Conservation (phyloP, 92 coral and sea anemone genomes). For the Anthopleura xanthogrammica region DNA sequence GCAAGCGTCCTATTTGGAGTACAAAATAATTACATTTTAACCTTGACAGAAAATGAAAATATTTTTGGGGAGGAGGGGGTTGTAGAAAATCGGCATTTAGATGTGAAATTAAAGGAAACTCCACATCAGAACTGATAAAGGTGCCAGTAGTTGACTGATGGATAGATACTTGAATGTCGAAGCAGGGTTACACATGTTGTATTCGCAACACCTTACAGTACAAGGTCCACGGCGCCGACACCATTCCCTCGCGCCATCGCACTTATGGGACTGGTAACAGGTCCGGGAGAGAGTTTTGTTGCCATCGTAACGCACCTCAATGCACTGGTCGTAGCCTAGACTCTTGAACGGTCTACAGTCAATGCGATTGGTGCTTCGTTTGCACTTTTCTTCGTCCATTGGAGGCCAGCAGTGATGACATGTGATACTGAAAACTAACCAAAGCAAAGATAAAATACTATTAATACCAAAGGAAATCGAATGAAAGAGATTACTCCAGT, state of each 20-base stretch:
- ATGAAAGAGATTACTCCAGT: too few species aligned
- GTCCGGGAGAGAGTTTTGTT: conserved; percentile 31
- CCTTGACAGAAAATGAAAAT: too few species aligned
- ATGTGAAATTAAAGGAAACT: neutral
- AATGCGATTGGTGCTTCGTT: conserved; percentile 11
- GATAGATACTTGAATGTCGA: conserved; percentile 9
- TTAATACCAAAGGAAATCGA: too few species aligned
- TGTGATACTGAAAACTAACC: conserved; percentile 5
- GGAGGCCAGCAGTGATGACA: conserved; percentile 39
- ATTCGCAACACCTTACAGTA: conserved; percentile 25
- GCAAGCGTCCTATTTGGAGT: too few species aligned
- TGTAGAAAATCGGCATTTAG: too few species aligned
- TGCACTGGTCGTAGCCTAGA: conserved; percentile 26
- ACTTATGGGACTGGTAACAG: conserved; percentile 22
- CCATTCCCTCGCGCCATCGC: conserved; percentile 36
- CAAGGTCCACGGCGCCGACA: conserved; percentile 41
- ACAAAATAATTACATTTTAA: too few species aligned
- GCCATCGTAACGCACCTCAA: conserved; percentile 23
- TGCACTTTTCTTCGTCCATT: conserved; percentile 15
- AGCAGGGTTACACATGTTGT: conserved; percentile 26
- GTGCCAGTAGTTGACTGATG: neutral
- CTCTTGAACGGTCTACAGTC: conserved; percentile 5
- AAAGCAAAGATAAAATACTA: too few species aligned
- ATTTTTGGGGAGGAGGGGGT: too few species aligned
- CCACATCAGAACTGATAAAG: neutral